These are phyloP conservation scores for Palythoa grandiflora DNA, from an alignment of 92 coral and sea anemone genomes.

Conservation along the genomic window DNA sequence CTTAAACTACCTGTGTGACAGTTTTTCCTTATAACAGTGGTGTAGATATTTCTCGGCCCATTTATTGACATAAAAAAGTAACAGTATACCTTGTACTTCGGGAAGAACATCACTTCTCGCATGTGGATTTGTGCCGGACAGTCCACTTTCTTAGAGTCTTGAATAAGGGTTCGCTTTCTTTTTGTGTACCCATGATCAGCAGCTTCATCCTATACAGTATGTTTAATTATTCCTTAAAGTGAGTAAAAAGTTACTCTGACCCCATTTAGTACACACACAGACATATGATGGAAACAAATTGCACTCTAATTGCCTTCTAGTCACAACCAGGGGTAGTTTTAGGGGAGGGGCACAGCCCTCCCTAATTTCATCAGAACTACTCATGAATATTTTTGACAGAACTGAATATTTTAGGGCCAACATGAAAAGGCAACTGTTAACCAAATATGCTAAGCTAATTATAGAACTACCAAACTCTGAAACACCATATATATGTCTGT, in stretches of 20 bases:
- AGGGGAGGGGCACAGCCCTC: not conserved
- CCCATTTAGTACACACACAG: not conserved
- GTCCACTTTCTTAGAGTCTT: conserved; percentile 54
- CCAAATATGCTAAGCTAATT: too few relatives aligned
- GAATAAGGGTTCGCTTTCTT: conserved; percentile 33
- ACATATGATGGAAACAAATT: not conserved
- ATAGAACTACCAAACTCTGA: too few relatives aligned
- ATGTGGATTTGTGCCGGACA: conserved; percentile 58
- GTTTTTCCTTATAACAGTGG: not conserved
- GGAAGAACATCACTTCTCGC: conserved; percentile 55
- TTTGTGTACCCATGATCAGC: conserved; percentile 44
- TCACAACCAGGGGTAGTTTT: not conserved
- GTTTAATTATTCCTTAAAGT: not conserved
- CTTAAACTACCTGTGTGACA: not conserved
- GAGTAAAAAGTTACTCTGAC: not conserved
- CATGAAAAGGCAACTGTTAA: too few relatives aligned
- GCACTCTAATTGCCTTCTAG: not conserved
- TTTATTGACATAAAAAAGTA: not conserved
- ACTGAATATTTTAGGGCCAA: too few relatives aligned
- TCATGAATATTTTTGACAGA: too few relatives aligned
- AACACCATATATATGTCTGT: too few relatives aligned
- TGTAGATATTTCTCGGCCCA: not conserved
- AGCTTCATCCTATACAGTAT: conserved; percentile 5
- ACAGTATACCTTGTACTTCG: conserved; percentile 43
- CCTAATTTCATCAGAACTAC: not conserved